Evolutionary conservation across 1,140 invertebrate species (phyloP).

Genomic region (Ceratitis capitata): DNA sequence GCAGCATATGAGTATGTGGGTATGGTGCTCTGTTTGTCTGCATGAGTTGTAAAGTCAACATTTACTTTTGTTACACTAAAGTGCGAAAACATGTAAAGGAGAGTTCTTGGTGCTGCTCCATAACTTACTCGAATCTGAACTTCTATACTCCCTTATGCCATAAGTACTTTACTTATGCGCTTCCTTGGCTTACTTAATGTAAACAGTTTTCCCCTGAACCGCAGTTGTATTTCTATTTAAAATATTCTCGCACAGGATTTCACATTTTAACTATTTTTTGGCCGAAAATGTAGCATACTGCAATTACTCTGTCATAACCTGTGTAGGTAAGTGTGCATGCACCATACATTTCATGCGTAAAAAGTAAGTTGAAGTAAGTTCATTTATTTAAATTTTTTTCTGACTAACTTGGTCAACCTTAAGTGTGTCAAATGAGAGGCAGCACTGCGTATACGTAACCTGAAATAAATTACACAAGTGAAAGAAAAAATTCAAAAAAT

Average conservation of each 20-base stretch:
- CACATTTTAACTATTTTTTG: not conserved
- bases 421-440: not conserved
- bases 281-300: not conserved
- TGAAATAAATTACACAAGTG: too few relatives aligned
- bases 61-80: too few relatives aligned
- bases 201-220: slow-evolving; percentile 5
- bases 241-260: not conserved
- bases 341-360: not conserved
- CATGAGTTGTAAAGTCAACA: not conserved
- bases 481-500: too few relatives aligned
- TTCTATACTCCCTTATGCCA: not conserved
- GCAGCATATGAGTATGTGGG: not conserved
- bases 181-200: not conserved
- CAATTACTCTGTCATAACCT: not conserved
- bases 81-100: not conserved
- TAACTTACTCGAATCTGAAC: too few relatives aligned
- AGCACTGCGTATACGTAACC: slow-evolving; percentile 1
- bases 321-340: not conserved
- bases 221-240: not conserved
- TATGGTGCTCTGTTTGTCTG: not conserved
- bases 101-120: not conserved
- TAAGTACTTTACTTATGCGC: not conserved
- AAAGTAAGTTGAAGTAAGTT: not conserved
- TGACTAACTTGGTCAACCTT: not conserved
- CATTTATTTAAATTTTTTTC: not conserved